phyloP scores from a whole-genome alignment of 2,113 vertebrate species.

The Petrocephalus microphthalmus region DNA sequence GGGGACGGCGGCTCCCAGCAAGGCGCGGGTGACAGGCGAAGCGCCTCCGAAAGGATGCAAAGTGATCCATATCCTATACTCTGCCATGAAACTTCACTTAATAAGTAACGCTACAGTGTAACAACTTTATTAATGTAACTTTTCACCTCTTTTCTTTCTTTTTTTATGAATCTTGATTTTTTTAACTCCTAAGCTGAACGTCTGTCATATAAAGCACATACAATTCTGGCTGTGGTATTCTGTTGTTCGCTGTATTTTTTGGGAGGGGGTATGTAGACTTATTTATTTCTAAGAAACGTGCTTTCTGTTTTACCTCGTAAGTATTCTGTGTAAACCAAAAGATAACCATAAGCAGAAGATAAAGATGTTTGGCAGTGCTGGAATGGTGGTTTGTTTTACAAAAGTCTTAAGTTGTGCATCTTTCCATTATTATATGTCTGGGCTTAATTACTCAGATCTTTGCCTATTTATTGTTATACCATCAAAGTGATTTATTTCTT shows the following conservation, averaged over 20 bases:
- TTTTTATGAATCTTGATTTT: not conserved
- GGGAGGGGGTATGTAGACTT: not conserved
- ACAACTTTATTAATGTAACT: not conserved
- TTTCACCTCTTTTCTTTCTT: not conserved
- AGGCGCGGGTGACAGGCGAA: not conserved
- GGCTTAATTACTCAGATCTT: not conserved
- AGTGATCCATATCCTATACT: not conserved
- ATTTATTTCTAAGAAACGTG: not conserved
- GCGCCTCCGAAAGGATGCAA: not conserved
- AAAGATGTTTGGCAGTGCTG: not conserved
- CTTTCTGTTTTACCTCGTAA: not conserved
- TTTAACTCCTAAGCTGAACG: not conserved
- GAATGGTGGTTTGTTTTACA: not conserved
- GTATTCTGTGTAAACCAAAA: not conserved
- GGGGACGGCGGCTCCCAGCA: not conserved
- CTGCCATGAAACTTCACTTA: not conserved
- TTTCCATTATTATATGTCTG: not conserved
- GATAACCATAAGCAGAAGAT: not conserved
- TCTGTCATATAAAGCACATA: not conserved
- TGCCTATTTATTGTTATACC: not conserved
- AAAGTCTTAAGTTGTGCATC: not conserved
- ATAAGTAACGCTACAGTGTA: not conserved
- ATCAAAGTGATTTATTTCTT: not conserved
- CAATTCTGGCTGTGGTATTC: not conserved
- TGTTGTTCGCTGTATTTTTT: not conserved